These are phyloP conservation scores for Tetranychus cinnabarinus DNA, from an alignment of 1,140 invertebrate genomes.

Conservation along the genomic window DNA sequence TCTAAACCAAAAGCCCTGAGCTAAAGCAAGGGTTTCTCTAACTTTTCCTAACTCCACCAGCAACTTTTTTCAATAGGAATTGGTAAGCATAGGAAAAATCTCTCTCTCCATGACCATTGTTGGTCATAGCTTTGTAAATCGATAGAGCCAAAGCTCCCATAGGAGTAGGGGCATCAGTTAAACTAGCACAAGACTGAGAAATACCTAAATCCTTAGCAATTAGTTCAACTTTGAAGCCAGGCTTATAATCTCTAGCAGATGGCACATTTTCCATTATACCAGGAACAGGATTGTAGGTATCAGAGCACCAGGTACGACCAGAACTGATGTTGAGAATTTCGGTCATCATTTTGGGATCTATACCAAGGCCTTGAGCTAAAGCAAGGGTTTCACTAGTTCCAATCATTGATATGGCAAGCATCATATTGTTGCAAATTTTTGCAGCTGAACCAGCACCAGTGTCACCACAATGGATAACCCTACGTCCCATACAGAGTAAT, in stretches of 20 bases:
- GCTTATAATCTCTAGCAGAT: slow-evolving; percentile 61
- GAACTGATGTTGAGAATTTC: slow-evolving; percentile 79
- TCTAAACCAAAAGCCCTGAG: no score
- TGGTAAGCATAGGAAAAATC: slow-evolving; percentile 81
- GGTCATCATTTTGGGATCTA: slow-evolving; percentile 65
- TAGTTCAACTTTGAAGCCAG: slow-evolving; percentile 69
- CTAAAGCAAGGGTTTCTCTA: no score
- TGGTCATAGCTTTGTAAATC: slow-evolving; percentile 40
- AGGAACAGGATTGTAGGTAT: slow-evolving; percentile 84
- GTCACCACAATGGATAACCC: slow-evolving; percentile 68
- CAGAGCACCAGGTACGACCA: slow-evolving; percentile 88
- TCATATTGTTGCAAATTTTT: slow-evolving; percentile 95
- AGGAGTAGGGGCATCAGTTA: slow-evolving; percentile 43
- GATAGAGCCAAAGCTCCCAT: slow-evolving; percentile 70
- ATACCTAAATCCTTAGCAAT: slow-evolving; percentile 88
- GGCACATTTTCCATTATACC: slow-evolving; percentile 63
- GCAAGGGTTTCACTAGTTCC: slow-evolving; percentile 73
- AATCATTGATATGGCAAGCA: slow-evolving; percentile 71
- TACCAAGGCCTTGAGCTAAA: slow-evolving; percentile 66
- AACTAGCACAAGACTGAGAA: slow-evolving; percentile 52
- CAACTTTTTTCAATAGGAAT: slow-evolving; percentile 31
- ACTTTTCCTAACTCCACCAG: not conserved
- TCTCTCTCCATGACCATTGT: slow-evolving; percentile 49
- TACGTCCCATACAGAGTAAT: slow-evolving; percentile 66
- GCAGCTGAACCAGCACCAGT: slow-evolving; percentile 78